Evolutionary conservation across 2,888 invertebrate genomes (phyloP).

Genomic region (Orchesellides sinensis): DNA sequence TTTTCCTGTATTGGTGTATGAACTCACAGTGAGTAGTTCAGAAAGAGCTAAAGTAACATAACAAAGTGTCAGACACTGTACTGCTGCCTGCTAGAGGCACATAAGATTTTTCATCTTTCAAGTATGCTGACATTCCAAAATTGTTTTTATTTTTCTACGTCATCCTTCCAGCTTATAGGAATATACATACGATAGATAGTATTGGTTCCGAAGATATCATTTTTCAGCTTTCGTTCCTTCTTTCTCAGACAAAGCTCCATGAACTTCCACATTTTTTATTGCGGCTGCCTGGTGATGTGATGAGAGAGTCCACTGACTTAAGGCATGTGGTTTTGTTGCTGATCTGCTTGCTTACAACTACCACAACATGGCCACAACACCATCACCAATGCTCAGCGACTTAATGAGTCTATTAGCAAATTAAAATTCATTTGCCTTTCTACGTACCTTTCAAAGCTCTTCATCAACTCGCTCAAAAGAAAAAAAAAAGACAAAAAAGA

Average conservation of each 20-base stretch:
- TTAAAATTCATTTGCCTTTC: conserved; percentile 69
- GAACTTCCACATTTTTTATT: conserved; percentile 49
- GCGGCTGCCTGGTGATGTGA: background rate
- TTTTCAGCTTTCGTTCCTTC: conserved; percentile 49
- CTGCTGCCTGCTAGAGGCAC: conserved; percentile 40
- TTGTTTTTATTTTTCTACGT: conserved; percentile 57
- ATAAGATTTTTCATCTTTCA: conserved; percentile 58
- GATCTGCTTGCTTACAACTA: conserved; percentile 39
- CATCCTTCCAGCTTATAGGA: conserved; percentile 17
- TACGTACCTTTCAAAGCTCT: conserved; percentile 59
- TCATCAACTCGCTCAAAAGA: conserved; percentile 51
- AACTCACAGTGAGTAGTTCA: conserved; percentile 28
- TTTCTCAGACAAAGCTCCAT: conserved; percentile 40
- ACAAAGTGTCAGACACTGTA: background rate
- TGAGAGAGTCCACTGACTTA: conserved; percentile 49
- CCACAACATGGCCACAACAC: conserved; percentile 23
- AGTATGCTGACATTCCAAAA: conserved; percentile 63
- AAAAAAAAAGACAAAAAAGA: conserved; percentile 37
- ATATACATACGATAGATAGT: background rate
- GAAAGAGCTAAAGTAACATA: background rate
- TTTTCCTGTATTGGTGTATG: too few relatives aligned
- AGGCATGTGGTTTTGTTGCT: conserved; percentile 11
- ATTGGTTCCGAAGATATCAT: conserved; percentile 50
- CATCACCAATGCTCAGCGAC: conserved; percentile 52
- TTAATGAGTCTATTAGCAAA: conserved; percentile 71